Evolutionary conservation across 1,140 invertebrate species (phyloP).

Genomic region (Saccostrea echinata): DNA sequence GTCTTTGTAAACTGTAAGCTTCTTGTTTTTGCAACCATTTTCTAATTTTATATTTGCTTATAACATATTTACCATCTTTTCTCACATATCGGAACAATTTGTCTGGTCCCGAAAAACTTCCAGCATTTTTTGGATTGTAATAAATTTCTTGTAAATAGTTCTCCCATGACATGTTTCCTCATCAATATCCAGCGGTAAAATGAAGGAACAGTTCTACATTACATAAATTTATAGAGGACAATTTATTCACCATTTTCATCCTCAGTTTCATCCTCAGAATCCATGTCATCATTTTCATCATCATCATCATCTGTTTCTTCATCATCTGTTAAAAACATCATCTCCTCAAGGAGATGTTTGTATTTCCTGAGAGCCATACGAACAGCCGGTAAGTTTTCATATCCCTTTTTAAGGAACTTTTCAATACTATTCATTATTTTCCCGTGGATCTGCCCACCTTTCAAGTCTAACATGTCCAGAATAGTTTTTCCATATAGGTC

Average conservation of each 20-base stretch:
- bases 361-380: constrained; percentile 40
- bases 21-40: constrained; percentile 55
- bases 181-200: neutral
- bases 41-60: constrained; percentile 49
- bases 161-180: constrained; percentile 43
- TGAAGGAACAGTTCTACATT: too few species aligned
- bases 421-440: too few species aligned
- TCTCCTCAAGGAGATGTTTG: neutral
- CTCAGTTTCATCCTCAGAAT: constrained; percentile 14
- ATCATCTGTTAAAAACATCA: neutral
- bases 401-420: neutral
- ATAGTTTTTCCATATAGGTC: too few species aligned
- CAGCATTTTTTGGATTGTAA: constrained; percentile 16
- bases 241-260: neutral
- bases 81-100: constrained; percentile 41
- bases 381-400: constrained; percentile 14
- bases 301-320: constrained; percentile 18
- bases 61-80: constrained; percentile 18
- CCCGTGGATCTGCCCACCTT: too few species aligned
- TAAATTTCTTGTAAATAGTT: constrained; percentile 24
- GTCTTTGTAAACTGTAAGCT: constrained; percentile 39
- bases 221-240: too few species aligned
- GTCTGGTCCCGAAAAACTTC: constrained; percentile 34
- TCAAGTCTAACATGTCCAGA: too few species aligned
- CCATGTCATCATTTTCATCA: neutral